Base-by-base conservation (phyloP, 2,888 invertebrate species). In the Sesamia inferens region DNA sequence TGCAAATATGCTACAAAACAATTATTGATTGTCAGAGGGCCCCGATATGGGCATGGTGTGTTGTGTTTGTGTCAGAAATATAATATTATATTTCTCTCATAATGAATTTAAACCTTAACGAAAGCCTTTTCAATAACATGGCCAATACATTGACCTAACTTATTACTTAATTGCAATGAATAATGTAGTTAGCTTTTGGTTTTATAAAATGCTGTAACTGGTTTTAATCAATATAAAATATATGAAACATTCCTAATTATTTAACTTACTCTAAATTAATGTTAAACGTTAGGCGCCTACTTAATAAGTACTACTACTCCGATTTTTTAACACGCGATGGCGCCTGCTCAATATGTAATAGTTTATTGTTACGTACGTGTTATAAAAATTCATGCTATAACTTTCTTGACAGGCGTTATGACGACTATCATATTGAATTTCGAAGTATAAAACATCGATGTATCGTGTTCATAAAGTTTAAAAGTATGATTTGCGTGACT, bases 311-410 rank as follows among this genome's bases (percentile, higher is more conserved):
- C n/a, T n/a, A 82, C 74, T 42, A 19, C 58, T 19, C 2, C 11
- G 63, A 62, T n/a, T 51, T 42, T n/a, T 10, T 3, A 61, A 75
- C 70, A 70, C 61, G 57, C 51, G 42, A 61, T 59, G 31, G 61
- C 79, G 83, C 83, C 83, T 83, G 55, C 61, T 22, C 24, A 71
- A 79, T 71, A 76, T 64, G 24, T 48, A 22, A 68, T 71, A 81
- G 84, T 78, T 79, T 67, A 14, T 69, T 63, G 51, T 71, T 58
- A 55, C 68, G 48, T 71, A 67, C 48, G 58, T 71, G 70, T 65
- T 71, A 64, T 62, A 68, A 62, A 68, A 66, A 42, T 71, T 16
- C 58, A 69, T 81, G 81, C 85, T 64, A 59, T 54, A 59, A 59
- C 22, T 47, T 69, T 76, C 61, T 13, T 62, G 55, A 70, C 74